Percentiles rank a stretch among this genome's conserved stretches.
phyloP scores from a whole-genome alignment of 2,113 vertebrate genomes.

The Heterochromis multidens region DNA sequence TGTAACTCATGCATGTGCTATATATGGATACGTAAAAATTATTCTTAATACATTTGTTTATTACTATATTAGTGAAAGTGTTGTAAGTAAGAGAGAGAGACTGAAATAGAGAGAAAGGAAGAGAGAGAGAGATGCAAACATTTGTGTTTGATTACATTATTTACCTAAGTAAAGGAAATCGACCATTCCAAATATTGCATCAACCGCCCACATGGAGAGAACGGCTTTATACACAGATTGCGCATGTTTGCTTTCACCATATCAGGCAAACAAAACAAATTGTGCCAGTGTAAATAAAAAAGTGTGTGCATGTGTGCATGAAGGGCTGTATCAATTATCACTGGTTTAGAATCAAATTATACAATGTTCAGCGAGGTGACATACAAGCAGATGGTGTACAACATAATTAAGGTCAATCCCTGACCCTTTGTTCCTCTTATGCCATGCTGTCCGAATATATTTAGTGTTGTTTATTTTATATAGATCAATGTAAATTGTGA shows the following conservation, averaged over 20 bases:
- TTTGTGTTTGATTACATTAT: constrained; percentile 17
- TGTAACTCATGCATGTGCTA: not conserved
- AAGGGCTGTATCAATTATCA: not conserved
- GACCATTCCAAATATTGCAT: constrained; percentile 7
- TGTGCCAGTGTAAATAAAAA: constrained; percentile 20
- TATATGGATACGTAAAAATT: not conserved
- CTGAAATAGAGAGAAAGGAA: not conserved
- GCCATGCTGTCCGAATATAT: not conserved
- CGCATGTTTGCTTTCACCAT: not conserved
- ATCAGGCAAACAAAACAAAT: constrained; percentile 13
- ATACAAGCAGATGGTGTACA: not conserved
- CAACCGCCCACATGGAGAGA: not conserved
- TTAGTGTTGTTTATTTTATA: not conserved
- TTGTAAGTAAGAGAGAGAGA: not conserved
- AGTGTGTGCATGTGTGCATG: not conserved
- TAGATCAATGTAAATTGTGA: not conserved
- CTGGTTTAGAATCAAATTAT: not conserved
- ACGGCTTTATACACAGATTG: constrained; percentile 4
- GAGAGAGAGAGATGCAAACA: not conserved
- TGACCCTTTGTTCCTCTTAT: not conserved
- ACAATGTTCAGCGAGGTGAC: not conserved
- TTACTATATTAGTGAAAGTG: not conserved
- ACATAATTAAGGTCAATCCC: not conserved
- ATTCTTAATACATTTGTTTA: not conserved
- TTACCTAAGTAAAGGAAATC: not conserved